Evolutionary conservation across 2,888 invertebrate genomes (phyloP).

Genomic region (Mesorhabditis belari): DNA sequence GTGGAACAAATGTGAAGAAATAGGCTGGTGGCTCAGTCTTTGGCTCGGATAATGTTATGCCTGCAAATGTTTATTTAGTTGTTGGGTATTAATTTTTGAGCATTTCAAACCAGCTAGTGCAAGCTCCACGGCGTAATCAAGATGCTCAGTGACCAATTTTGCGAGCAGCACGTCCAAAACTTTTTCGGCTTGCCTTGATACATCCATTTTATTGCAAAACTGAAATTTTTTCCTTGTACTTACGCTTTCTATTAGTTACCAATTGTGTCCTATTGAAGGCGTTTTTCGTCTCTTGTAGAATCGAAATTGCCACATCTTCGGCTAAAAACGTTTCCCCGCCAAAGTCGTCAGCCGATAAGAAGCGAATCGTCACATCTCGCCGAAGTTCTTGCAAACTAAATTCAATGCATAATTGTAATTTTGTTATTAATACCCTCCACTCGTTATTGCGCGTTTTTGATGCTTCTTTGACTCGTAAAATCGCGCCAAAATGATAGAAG

Average conservation of each 20-base stretch:
- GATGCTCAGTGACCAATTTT: slow-evolving; percentile 79
- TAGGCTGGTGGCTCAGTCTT: slow-evolving; percentile 80
- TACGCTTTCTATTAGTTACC: not conserved
- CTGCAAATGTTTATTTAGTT: slow-evolving; percentile 17
- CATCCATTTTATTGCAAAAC: slow-evolving; percentile 73
- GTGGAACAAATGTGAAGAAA: slow-evolving; percentile 81
- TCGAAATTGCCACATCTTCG: slow-evolving; percentile 82
- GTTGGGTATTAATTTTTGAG: slow-evolving; percentile 1
- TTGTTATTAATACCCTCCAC: slow-evolving; percentile 64
- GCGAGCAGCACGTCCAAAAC: slow-evolving; percentile 78
- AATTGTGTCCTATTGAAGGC: slow-evolving; percentile 63
- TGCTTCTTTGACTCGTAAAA: slow-evolving; percentile 90
- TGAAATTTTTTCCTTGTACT: slow-evolving; percentile 3
- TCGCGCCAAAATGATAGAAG: slow-evolving; percentile 68
- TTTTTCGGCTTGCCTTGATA: slow-evolving; percentile 63
- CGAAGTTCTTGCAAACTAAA: slow-evolving; percentile 79
- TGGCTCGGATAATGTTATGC: slow-evolving; percentile 65
- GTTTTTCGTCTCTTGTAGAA: slow-evolving; percentile 76
- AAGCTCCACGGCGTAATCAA: slow-evolving; percentile 89
- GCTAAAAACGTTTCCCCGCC: slow-evolving; percentile 91
- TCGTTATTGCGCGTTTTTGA: slow-evolving; percentile 83
- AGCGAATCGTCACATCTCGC: slow-evolving; percentile 84
- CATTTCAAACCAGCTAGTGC: slow-evolving; percentile 65
- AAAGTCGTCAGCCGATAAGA: slow-evolving; percentile 87
- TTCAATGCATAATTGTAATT: not conserved